These are phyloP conservation scores for Gadus macrocephalus DNA, from an alignment of 2,113 vertebrate genomes.

Conservation along the genomic window DNA sequence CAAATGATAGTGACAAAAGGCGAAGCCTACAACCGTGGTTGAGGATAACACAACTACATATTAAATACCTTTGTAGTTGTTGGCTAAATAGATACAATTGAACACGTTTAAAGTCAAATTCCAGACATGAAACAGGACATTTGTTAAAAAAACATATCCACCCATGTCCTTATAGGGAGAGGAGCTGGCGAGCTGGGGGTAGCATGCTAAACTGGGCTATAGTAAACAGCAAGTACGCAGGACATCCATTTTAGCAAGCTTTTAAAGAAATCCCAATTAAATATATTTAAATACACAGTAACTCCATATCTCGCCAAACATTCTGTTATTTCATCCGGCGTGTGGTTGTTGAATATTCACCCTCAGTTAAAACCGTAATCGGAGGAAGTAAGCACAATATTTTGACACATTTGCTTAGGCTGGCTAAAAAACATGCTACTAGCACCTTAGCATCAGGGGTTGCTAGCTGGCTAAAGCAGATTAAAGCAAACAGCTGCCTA, in stretches of 20 bases:
- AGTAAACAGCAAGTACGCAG: conserved; percentile 66
- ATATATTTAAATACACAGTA: neutral
- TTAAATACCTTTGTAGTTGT: too few relatives aligned
- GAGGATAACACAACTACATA: too few relatives aligned
- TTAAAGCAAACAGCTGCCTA: conserved; percentile 62
- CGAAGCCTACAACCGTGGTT: too few relatives aligned
- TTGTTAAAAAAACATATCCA: conserved; percentile 26
- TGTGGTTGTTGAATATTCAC: neutral
- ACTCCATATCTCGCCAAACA: neutral
- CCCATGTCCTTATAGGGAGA: conserved; percentile 37
- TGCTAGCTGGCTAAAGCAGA: conserved; percentile 56
- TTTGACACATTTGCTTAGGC: conserved; percentile 14
- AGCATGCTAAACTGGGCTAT: conserved; percentile 34
- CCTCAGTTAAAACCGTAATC: neutral
- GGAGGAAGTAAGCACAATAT: conserved; percentile 18
- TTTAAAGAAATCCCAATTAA: conserved; percentile 33
- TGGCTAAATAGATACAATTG: too few relatives aligned
- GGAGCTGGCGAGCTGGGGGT: conserved; percentile 19
- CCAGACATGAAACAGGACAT: neutral
- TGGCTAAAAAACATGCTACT: conserved; percentile 54
- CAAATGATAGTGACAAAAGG: too few relatives aligned
- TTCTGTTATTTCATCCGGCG: neutral
- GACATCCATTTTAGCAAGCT: conserved; percentile 45
- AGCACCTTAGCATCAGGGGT: conserved; percentile 59
- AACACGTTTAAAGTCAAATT: too few relatives aligned